These are phyloP conservation scores for Rhamphomyia laevipes DNA, from an alignment of 2,888 invertebrate species.

Conservation along the genomic window DNA sequence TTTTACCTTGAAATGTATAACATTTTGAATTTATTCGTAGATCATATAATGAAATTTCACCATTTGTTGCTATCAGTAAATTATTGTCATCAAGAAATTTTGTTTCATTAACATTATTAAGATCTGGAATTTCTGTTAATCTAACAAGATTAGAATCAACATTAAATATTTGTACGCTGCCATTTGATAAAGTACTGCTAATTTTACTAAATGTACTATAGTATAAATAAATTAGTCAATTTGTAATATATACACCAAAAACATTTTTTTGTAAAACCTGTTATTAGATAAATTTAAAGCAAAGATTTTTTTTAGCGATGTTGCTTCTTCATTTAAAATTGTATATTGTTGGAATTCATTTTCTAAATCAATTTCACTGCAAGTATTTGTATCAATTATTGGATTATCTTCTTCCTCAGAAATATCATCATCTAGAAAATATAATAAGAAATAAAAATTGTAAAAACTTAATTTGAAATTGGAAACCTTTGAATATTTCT, in stretches of 20 bases:
- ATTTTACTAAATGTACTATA: constrained; percentile 34
- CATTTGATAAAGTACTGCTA: constrained; percentile 41
- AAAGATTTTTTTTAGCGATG: constrained; percentile 45
- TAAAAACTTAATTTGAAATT: too few relatives aligned
- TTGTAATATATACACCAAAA: too few relatives aligned
- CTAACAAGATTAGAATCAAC: constrained; percentile 32
- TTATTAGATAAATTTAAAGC: constrained; percentile 47
- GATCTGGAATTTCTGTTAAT: constrained; percentile 6
- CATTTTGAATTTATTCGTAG: constrained; percentile 39
- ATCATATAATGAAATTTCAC: constrained; percentile 30
- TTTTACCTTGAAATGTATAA: constrained; percentile 37
- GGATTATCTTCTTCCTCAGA: constrained; percentile 19
- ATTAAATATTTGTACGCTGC: constrained; percentile 40
- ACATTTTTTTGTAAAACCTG: constrained; percentile 33
- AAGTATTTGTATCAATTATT: constrained; percentile 28
- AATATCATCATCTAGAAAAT: too few relatives aligned
- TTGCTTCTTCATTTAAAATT: constrained; percentile 39
- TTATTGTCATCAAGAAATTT: constrained; percentile 27
- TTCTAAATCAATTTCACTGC: constrained; percentile 23
- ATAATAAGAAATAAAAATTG: too few relatives aligned
- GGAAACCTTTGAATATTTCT: too few relatives aligned
- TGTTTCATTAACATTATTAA: constrained; percentile 23
- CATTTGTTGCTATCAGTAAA: constrained; percentile 26
- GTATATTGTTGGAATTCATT: constrained; percentile 25
- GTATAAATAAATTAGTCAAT: background rate